Base-by-base conservation (phyloP, 2,113 vertebrate genomes). In the Blennius ocellaris region DNA sequence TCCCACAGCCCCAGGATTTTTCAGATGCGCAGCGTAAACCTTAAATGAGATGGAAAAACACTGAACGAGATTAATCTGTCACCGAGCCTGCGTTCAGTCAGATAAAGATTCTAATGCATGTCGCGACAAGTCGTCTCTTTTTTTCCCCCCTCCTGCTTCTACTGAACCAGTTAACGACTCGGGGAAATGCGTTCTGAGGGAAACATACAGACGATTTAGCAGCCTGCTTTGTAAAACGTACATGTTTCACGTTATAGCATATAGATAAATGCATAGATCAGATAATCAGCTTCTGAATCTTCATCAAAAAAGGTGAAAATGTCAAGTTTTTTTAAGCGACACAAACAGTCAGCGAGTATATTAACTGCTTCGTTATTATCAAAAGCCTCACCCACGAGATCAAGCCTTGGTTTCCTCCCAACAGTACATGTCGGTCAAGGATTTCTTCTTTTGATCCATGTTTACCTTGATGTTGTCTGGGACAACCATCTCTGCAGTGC, bases 381-480 rank as follows among this genome's bases (percentile, higher is more conserved):
- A 63, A 69, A 61, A 41, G 11, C 68, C n/a, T 69, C 56, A 40
- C 9, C 17, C 41, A 50, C 45, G 44, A 49, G 66, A 63, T 58
- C 15, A 36, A 73, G 36, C 76, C 63, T 80, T 80, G 72, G 72
- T 54, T 38, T 36, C 7, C 30, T 66, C 53, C 64, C 50, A 80
- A 57, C n/a, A 57, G 16, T 40, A n/a, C 49, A 39, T 65, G n/a
- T 71, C 53, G 82, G 69, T 54, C 82, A 83, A 83, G 82, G 82
- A 68, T 79, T 8, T 14, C 12, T 62, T 55, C 54, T 58, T 86
- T 82, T 88, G 49, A 85, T 88, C 41, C 41, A 8, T 44, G 39
- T 81, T 84, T 55, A 85, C 81, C 79, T 84, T 88, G 81, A 83
- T 58, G 61, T 16, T 73, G 49, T 80, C 67, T 67, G 30, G 65